These are phyloP conservation scores for Clarias pachynema DNA, from an alignment of 2,797 vertebrate species.

Conservation along the genomic window DNA sequence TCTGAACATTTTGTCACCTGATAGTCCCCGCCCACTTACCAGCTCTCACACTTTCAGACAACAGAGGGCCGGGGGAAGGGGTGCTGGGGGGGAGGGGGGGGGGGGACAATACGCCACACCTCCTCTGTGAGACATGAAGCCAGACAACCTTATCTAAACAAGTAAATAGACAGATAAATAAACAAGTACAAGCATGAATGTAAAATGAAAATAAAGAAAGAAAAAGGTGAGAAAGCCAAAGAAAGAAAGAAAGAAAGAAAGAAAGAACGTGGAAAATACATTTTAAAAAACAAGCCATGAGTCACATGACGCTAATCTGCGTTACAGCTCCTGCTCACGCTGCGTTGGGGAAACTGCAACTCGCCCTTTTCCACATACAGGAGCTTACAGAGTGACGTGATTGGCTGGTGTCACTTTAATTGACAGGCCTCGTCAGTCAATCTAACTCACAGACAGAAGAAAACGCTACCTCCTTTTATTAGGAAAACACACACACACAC, in stretches of 20 bases:
- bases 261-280: not conserved
- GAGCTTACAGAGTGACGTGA: not conserved
- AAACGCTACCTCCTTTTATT: not conserved
- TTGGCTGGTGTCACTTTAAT: not conserved
- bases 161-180: not conserved
- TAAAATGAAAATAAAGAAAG: not conserved
- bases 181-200: not conserved
- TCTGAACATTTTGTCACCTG: not conserved
- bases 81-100: too few species aligned
- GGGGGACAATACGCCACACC: too few species aligned
- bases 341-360: not conserved
- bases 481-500: not conserved
- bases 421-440: not conserved
- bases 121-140: not conserved
- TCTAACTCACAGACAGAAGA: not conserved
- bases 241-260: constrained; percentile 3
- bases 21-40: not conserved
- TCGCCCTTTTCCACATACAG: not conserved
- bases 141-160: too few species aligned
- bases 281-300: not conserved
- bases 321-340: not conserved
- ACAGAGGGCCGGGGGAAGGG: not conserved
- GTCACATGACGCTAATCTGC: not conserved
- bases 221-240: too few species aligned
- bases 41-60: not conserved